Evolutionary conservation across 2,113 vertebrate species (phyloP).

Genomic region (Numenius arquata): DNA sequence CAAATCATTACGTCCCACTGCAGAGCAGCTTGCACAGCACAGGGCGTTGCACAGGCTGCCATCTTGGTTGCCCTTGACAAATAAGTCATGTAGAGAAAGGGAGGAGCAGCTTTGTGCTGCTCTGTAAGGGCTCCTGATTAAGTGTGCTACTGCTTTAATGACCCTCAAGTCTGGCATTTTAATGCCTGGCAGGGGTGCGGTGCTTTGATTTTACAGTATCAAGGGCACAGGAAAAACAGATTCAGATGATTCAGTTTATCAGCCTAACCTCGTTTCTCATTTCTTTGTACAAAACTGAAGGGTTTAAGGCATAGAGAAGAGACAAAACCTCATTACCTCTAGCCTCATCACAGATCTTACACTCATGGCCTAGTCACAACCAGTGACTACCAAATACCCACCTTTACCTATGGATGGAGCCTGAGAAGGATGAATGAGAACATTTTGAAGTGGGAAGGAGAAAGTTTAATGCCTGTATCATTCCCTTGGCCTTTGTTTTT

Average conservation of each 20-base stretch:
- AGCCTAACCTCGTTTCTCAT: neutral
- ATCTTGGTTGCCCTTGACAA: neutral
- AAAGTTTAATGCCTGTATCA: neutral
- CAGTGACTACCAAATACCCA: neutral
- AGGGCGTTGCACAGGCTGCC: neutral
- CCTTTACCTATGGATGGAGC: neutral
- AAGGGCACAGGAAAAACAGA: neutral
- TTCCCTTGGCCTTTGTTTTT: neutral
- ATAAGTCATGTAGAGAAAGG: neutral
- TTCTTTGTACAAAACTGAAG: neutral
- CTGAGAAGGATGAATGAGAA: neutral
- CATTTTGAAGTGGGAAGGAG: neutral
- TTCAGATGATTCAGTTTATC: neutral
- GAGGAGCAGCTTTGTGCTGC: neutral
- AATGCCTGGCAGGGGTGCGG: neutral
- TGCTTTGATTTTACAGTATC: neutral
- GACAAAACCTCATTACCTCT: neutral
- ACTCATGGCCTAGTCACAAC: neutral
- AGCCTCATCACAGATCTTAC: neutral
- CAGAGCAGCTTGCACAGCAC: neutral
- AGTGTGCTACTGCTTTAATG: neutral
- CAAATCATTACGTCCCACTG: neutral
- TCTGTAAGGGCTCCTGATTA: neutral
- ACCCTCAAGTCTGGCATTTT: neutral
- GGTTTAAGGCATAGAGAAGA: neutral